Evolutionary conservation across 2,113 vertebrate species (phyloP).

Genomic region (Hepsetus odoe): DNA sequence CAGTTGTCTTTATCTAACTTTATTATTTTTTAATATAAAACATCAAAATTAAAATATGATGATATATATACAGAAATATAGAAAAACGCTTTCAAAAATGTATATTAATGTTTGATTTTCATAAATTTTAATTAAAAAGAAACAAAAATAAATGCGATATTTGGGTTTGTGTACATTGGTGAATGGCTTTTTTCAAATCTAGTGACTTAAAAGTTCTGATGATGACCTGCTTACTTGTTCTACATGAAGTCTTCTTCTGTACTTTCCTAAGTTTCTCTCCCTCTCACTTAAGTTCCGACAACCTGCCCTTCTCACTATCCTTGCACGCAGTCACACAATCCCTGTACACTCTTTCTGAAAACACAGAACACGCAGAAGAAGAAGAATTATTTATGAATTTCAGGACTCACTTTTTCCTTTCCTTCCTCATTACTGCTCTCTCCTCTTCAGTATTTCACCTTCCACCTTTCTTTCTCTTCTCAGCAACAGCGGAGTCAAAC

Average conservation of each 20-base stretch:
- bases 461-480: slow-evolving; percentile 71
- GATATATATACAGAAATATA: no score
- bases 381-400: slow-evolving; percentile 35
- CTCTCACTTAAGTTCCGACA: not conserved
- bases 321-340: slow-evolving; percentile 21
- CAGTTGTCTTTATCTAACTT: no score
- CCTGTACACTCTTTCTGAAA: slow-evolving; percentile 38
- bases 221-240: not conserved
- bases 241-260: not conserved
- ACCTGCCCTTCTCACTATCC: not conserved
- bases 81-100: no score
- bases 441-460: slow-evolving; percentile 64
- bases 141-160: no score
- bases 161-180: no score
- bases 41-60: no score
- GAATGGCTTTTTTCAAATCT: slow-evolving; percentile 11
- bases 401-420: slow-evolving; percentile 42
- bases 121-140: no score
- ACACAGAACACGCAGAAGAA: slow-evolving; percentile 15
- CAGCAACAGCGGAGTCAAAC: slow-evolving; percentile 92
- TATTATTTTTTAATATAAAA: no score
- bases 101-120: no score
- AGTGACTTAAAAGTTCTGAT: not conserved
- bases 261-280: not conserved
- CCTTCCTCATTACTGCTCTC: slow-evolving; percentile 43